phyloP scores from a whole-genome alignment of 2,113 vertebrate species.

The Trichomycterus rosablanca region DNA sequence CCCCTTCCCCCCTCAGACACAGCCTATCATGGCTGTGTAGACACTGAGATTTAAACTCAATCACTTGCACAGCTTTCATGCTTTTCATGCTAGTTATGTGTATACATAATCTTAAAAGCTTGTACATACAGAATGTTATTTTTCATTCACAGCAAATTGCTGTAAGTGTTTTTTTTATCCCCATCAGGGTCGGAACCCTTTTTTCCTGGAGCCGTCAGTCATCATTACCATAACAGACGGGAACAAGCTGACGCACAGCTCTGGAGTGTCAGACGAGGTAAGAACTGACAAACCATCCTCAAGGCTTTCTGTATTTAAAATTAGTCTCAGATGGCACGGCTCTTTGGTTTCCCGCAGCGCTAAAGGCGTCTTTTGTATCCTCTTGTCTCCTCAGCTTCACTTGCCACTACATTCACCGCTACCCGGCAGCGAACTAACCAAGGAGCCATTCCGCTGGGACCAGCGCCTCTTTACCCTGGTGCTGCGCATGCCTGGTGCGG shows the following conservation, averaged over 20 bases:
- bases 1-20: too few species aligned
- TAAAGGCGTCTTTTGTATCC: background rate
- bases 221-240: conserved; percentile 98
- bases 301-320: background rate
- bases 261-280: conserved; percentile 94
- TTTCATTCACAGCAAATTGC: background rate
- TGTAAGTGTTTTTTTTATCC: conserved; percentile 36
- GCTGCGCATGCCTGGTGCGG: conserved; percentile 85
- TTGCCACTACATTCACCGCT: conserved; percentile 90
- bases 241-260: conserved; percentile 91
- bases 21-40: too few species aligned
- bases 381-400: conserved; percentile 72
- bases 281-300: conserved; percentile 40
- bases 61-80: too few species aligned
- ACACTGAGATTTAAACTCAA: too few species aligned
- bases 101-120: too few species aligned
- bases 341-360: too few species aligned
- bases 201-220: conserved; percentile 96
- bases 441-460: conserved; percentile 99
- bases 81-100: too few species aligned
- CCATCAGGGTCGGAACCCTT: conserved; percentile 89
- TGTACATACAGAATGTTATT: background rate
- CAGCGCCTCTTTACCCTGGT: conserved; percentile 94
- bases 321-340: too few species aligned
- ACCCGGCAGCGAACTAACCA: conserved; percentile 95